These are phyloP conservation scores for Vultur gryphus DNA, from an alignment of 2,797 vertebrate species.

Conservation along the genomic window DNA sequence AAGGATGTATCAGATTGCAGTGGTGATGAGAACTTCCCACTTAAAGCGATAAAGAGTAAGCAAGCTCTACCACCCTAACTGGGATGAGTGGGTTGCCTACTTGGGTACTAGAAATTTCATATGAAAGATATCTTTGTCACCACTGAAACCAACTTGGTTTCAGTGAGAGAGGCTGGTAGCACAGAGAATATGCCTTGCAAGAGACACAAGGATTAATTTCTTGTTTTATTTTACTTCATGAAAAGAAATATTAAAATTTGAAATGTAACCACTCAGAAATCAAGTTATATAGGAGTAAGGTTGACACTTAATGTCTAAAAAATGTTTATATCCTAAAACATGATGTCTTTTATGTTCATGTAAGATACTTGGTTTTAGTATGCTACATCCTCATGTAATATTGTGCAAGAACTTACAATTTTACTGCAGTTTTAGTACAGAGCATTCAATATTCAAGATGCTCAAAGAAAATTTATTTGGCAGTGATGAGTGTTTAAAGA, in stretches of 20 bases:
- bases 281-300: background rate
- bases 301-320: background rate
- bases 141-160: background rate
- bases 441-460: background rate
- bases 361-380: background rate
- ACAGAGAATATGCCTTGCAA: background rate
- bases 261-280: background rate
- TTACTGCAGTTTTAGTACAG: background rate
- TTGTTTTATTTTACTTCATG: background rate
- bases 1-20: background rate
- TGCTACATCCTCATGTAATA: background rate
- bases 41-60: background rate
- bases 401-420: background rate
- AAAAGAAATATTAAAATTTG: background rate
- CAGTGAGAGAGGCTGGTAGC: background rate
- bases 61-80: background rate
- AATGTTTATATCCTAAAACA: background rate
- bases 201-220: background rate
- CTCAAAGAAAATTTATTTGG: background rate
- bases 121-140: background rate
- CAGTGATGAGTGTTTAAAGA: background rate
- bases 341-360: background rate
- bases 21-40: background rate
- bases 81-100: background rate
- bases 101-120: background rate